Evolutionary conservation across 2,113 vertebrate genomes (phyloP), one percentile per base, ranked within the genome.

Genomic region (Gopherus flavomarginatus): DNA sequence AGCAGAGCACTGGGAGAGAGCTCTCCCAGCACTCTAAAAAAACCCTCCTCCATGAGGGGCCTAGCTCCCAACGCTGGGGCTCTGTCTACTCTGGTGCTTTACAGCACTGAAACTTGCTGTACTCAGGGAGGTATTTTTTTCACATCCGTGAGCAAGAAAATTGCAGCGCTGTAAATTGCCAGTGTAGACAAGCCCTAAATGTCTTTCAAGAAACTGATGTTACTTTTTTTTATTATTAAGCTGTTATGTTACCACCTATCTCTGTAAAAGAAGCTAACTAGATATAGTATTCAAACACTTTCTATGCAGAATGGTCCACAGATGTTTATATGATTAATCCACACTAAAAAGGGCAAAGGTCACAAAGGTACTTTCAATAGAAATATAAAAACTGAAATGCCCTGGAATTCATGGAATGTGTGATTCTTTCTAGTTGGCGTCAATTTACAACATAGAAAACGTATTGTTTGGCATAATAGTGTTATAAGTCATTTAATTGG

Each of bases 361-460:
- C 31, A 9, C 59, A 65, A 65, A 7, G 16, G 1, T 81, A 59
- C 80, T 82, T 3, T 56, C 5, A 53, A 3, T 3, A 50, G 52
- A 86, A 96, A 91, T 90, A 75, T 24, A 16, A 95, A 91, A 92
- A n/a, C 6, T 47, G 26, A 87, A 89, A 77, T 77, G 38, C 11
- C 72, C 44, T 77, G 22, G n/a, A 77, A 77, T 44, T 87, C 26
- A 79, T 14, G 81, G 4, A 84, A 50, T 85, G 5, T 16, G 14
- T 69, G 62, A 69, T n/a, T 69, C 35, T 65, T 65, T 65, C 35
- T n/a, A n/a, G 35, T 53, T 29, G 4, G 2, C 75, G 22, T 69
- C 8, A 0, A 75, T 90, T 94, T 87, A 93, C 6, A 82, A 90
- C 59, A 52, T 94, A 11, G 8, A 11, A 83, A 54, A 11, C 65